Conservation (phyloP, 1,140 invertebrate genomes). For the Myzus persicae region DNA sequence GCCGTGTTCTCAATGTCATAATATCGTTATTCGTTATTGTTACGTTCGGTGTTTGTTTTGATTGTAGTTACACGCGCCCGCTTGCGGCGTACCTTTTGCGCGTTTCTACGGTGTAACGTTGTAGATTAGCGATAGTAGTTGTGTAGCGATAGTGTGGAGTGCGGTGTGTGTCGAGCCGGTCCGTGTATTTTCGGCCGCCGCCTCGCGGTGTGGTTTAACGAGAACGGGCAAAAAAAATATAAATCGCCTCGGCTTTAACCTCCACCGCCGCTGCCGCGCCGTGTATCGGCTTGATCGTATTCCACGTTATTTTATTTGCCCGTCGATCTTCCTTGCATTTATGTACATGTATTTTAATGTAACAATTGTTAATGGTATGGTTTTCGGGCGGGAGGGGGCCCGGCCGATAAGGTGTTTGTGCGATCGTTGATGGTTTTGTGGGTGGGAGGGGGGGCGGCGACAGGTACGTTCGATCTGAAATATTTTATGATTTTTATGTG, state of each 20-base stretch:
- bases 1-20: neutral
- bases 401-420: constrained; percentile 11
- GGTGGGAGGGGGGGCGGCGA: neutral
- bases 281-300: neutral
- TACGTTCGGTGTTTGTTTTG: neutral
- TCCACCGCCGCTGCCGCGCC: neutral
- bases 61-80: neutral
- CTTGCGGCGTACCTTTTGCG: neutral
- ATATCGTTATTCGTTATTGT: neutral
- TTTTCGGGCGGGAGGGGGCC: neutral
- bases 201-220: neutral
- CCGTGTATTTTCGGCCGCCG: neutral
- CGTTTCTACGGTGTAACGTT: neutral
- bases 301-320: neutral
- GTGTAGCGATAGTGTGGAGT: neutral
- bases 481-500: neutral
- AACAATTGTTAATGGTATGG: neutral
- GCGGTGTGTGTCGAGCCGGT: neutral
- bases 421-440: neutral
- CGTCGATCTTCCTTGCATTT: neutral
- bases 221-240: neutral
- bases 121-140: neutral
- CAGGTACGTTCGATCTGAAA: neutral
- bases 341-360: neutral
- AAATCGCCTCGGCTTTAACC: neutral